phyloP scores from a whole-genome alignment of 2,113 vertebrate genomes.

The Pseudopipra pipra region DNA sequence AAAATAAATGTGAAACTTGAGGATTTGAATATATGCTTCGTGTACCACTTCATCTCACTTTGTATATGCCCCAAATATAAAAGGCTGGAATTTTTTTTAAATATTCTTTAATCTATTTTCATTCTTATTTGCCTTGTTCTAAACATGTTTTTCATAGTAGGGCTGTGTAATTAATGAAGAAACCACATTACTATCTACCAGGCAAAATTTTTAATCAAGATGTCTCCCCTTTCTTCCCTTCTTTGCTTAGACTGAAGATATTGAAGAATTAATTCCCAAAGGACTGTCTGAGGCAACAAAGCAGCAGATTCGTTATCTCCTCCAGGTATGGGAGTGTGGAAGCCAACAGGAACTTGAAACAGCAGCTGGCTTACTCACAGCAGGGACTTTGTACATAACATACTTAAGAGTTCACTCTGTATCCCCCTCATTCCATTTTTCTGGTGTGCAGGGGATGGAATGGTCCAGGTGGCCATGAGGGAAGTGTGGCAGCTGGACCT shows the following conservation, averaged over 20 bases:
- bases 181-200: not conserved
- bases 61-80: not conserved
- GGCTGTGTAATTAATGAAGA: constrained; percentile 8
- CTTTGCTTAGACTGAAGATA: constrained; percentile 78
- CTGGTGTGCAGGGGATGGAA: too few species aligned
- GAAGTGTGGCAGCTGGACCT: not conserved
- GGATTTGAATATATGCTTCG: not conserved
- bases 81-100: not conserved
- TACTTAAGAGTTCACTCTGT: not conserved
- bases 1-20: not conserved
- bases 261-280: constrained; percentile 91
- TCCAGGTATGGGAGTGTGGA: constrained; percentile 80
- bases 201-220: constrained; percentile 23
- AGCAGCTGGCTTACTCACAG: accelerated
- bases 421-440: accelerated
- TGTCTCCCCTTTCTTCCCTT: constrained; percentile 34
- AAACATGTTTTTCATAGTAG: not conserved
- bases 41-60: not conserved
- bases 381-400: accelerated
- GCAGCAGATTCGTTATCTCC: constrained; percentile 95
- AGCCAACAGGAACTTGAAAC: not conserved
- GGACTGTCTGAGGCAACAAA: constrained; percentile 93
- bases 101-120: constrained; percentile 36
- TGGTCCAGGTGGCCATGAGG: not conserved
- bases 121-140: constrained; percentile 11